Conservation (phyloP, 2,797 vertebrate genomes). For the Hydrolagus colliei region DNA sequence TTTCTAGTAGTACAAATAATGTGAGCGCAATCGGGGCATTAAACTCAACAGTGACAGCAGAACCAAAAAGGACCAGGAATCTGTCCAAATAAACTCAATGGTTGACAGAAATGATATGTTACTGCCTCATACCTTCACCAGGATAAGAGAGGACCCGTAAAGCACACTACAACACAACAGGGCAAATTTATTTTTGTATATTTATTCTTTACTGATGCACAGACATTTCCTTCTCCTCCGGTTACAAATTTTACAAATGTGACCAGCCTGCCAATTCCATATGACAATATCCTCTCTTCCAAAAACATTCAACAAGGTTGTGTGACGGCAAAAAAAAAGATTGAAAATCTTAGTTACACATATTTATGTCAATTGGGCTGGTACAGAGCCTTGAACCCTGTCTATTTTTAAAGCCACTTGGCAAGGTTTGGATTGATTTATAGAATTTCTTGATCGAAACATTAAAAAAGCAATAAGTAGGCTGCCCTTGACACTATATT, state of each 20-base stretch:
- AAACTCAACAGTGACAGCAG: too few relatives aligned
- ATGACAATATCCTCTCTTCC: neutral
- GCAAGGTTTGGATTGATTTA: slow-evolving; percentile 14
- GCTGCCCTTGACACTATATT: neutral
- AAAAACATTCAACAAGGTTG: neutral
- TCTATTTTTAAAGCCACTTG: neutral
- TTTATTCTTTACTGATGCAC: neutral
- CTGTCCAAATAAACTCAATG: neutral
- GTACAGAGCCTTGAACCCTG: neutral
- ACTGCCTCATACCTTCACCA: neutral
- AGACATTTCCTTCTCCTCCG: neutral
- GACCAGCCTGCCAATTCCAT: slow-evolving; percentile 4
- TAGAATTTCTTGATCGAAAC: neutral
- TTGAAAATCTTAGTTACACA: neutral
- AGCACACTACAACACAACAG: neutral
- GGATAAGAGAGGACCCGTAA: neutral
- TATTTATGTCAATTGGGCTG: neutral
- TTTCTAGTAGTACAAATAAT: too few relatives aligned
- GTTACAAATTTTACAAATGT: neutral
- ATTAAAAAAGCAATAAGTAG: neutral
- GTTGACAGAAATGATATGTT: neutral
- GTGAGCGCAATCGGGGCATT: too few relatives aligned
- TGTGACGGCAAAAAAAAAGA: neutral
- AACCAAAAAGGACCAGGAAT: too few relatives aligned
- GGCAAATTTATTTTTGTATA: neutral